A percentile compares a stretch with the other conserved stretches of the same genome.
Conservation (phyloP, 1,140 invertebrate genomes). For the Bombyx mandarina region DNA sequence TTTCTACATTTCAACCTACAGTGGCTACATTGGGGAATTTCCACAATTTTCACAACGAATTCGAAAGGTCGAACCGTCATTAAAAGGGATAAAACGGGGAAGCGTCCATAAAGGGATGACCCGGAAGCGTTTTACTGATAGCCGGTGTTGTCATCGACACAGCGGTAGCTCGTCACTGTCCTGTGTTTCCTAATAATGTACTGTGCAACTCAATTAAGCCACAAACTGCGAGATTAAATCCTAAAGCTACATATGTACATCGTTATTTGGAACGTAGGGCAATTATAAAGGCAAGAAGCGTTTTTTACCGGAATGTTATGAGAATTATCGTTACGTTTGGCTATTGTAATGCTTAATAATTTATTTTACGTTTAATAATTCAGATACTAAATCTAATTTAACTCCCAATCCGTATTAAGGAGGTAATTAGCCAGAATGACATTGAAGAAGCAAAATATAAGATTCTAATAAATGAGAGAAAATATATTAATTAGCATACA, state of each 20-base stretch:
- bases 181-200: neutral
- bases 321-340: too few species aligned
- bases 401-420: too few species aligned
- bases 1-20: neutral
- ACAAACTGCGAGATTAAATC: neutral
- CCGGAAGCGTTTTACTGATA: slow-evolving; percentile 17
- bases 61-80: slow-evolving; percentile 24
- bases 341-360: too few species aligned
- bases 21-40: slow-evolving; percentile 6
- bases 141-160: slow-evolving; percentile 7
- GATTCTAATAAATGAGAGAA: too few species aligned
- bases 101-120: slow-evolving; percentile 17
- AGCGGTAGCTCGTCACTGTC: slow-evolving; percentile 3
- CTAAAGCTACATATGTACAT: neutral
- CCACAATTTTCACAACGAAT: slow-evolving; percentile 19
- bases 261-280: too few species aligned
- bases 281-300: too few species aligned
- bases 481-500: too few species aligned
- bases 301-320: too few species aligned
- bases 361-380: too few species aligned
- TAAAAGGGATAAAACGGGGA: slow-evolving; percentile 24
- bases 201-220: neutral
- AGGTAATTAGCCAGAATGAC: too few species aligned
- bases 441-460: too few species aligned
- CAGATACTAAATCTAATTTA: too few species aligned